Percentiles rank a stretch among this genome's conserved stretches.
These are phyloP conservation scores for Leuciscus waleckii DNA, from an alignment of 2,797 vertebrate genomes.

Conservation along the genomic window DNA sequence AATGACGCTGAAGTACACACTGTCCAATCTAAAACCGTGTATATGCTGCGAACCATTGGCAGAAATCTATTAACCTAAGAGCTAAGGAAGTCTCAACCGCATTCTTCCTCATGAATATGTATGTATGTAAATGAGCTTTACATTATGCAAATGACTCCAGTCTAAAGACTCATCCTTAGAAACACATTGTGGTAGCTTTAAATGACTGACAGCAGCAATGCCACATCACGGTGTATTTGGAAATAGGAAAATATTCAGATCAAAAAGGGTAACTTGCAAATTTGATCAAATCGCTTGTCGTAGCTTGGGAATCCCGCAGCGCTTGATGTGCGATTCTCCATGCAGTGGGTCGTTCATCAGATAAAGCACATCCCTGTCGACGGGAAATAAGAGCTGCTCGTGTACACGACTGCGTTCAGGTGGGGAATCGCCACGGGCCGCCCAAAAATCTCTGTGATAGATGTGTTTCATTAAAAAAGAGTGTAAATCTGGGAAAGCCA, in stretches of 20 bases:
- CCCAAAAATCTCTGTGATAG: slow-evolving; percentile 60
- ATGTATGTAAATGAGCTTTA: slow-evolving; percentile 42
- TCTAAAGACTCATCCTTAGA: neutral
- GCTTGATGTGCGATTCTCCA: slow-evolving; percentile 8
- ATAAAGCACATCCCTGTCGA: slow-evolving; percentile 47
- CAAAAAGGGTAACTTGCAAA: neutral
- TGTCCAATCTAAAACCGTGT: neutral
- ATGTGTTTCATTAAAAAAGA: slow-evolving; percentile 73
- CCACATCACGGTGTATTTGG: neutral
- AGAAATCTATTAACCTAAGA: slow-evolving; percentile 17
- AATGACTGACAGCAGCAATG: neutral
- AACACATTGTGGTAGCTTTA: neutral
- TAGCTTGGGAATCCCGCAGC: slow-evolving; percentile 2
- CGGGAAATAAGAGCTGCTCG: slow-evolving; percentile 48
- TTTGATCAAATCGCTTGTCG: neutral
- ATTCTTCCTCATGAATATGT: slow-evolving; percentile 32
- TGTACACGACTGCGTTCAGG: slow-evolving; percentile 41
- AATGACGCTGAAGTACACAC: slow-evolving; percentile 22
- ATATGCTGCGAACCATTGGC: neutral
- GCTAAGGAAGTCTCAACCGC: neutral
- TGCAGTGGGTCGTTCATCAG: slow-evolving; percentile 44
- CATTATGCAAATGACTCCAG: slow-evolving; percentile 25
- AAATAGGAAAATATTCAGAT: neutral
- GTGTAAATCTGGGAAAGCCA: slow-evolving; percentile 69
- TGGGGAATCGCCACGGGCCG: slow-evolving; percentile 49